phyloP scores from a whole-genome alignment of 37 sponge, comb jelly and placozoan species.

The Tethya wilhelma region DNA sequence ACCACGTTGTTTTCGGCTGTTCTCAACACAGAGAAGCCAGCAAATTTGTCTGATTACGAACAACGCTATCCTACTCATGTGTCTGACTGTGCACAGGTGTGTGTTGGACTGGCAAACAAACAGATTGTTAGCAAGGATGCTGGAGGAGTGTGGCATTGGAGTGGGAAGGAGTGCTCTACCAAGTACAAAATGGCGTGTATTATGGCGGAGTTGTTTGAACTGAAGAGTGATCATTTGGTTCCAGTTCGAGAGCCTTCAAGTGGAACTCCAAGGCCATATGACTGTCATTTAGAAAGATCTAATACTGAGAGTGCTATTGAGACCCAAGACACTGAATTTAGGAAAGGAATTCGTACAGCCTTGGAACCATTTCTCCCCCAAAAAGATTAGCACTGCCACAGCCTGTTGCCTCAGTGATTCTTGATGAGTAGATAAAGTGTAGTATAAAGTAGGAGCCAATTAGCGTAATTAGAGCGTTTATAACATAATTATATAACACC shows the following conservation, averaged over 20 bases:
- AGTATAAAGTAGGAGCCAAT: background rate
- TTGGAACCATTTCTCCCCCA: conserved; percentile 55
- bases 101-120: conserved; percentile 52
- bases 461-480: background rate
- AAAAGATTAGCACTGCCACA: too few relatives aligned
- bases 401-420: background rate
- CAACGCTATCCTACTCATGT: conserved; percentile 83
- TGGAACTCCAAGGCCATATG: conserved; percentile 53
- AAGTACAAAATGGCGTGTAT: conserved; percentile 78
- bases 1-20: conserved; percentile 72
- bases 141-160: conserved; percentile 77
- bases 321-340: conserved; percentile 51
- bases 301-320: conserved; percentile 26
- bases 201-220: conserved; percentile 73
- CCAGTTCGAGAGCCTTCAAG: conserved; percentile 29
- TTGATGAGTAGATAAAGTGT: background rate
- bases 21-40: conserved; percentile 26
- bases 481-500: background rate
- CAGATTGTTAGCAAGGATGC: conserved; percentile 9
- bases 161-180: conserved; percentile 73
- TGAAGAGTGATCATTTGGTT: conserved; percentile 11
- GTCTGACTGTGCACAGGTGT: conserved; percentile 75
- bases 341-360: conserved; percentile 49
- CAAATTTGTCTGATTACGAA: conserved; percentile 75
- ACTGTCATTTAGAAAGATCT: conserved; percentile 72